These are phyloP conservation scores for Chionomys nivalis DNA, from an alignment of 2,113 vertebrate species.

Conservation along the genomic window DNA sequence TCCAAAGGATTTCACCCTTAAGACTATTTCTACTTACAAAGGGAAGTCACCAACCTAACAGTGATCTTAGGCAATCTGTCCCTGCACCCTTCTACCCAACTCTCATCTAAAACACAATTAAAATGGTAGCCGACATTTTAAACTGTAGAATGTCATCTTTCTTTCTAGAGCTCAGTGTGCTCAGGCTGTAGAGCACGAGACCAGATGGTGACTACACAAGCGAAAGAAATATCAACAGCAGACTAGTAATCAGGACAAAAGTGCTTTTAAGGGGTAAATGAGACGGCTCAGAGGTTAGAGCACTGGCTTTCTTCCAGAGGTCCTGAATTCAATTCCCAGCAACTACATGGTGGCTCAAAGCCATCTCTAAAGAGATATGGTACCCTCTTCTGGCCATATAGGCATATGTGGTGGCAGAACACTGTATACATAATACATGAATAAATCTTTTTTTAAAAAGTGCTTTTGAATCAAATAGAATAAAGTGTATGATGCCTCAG, in stretches of 20 bases:
- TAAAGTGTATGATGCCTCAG: neutral
- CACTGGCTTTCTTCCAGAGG: too few relatives aligned
- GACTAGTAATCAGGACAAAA: neutral
- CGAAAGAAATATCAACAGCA: neutral
- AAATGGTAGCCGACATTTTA: neutral
- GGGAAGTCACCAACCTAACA: neutral
- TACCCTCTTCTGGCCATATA: too few relatives aligned
- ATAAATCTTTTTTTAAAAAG: neutral
- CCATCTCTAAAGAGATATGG: too few relatives aligned
- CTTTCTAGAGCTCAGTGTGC: neutral
- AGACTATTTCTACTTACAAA: neutral
- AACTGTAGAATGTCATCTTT: slow-evolving; percentile 6
- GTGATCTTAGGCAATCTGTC: neutral
- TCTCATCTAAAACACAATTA: neutral
- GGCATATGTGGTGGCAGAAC: too few relatives aligned
- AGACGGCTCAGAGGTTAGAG: too few relatives aligned
- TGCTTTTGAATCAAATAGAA: slow-evolving; percentile 1
- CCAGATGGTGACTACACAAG: neutral
- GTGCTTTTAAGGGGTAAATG: neutral
- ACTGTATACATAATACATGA: too few relatives aligned
- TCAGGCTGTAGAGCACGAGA: neutral
- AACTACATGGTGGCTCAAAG: too few relatives aligned
- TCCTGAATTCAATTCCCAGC: too few relatives aligned
- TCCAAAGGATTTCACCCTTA: neutral
- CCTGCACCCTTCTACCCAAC: neutral